Evolutionary conservation across 2,888 invertebrate genomes (phyloP).

Genomic region (Andrena bucephala): DNA sequence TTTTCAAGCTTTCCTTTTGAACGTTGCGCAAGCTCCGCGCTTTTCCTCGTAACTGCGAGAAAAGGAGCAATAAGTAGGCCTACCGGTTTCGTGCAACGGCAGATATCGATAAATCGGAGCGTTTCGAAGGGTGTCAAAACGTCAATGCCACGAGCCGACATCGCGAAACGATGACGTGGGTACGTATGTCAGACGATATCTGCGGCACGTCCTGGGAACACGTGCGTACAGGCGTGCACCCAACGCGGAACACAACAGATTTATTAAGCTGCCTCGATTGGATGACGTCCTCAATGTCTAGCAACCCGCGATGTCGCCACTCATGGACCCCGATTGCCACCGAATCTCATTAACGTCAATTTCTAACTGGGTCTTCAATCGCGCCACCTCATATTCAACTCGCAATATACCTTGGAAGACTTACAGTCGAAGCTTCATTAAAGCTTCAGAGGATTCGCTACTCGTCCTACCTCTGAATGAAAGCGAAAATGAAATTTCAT

Average conservation of each 20-base stretch:
- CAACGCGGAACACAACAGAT: slow-evolving; percentile 42
- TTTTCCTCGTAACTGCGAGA: neutral
- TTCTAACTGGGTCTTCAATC: neutral
- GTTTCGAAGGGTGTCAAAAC: neutral
- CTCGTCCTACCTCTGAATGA: neutral
- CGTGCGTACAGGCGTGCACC: neutral
- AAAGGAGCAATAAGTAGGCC: neutral
- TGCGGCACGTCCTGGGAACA: slow-evolving; percentile 4
- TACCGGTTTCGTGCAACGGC: neutral
- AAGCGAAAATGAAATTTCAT: neutral
- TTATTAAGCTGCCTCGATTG: slow-evolving; percentile 47
- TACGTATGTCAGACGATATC: neutral
- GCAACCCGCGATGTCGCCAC: slow-evolving; percentile 35
- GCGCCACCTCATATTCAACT: neutral
- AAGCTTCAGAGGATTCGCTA: neutral
- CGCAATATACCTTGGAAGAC: neutral
- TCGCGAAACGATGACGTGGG: slow-evolving; percentile 6
- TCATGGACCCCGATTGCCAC: neutral
- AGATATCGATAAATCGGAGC: slow-evolving; percentile 8
- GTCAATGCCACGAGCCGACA: slow-evolving; percentile 13
- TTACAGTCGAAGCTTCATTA: neutral
- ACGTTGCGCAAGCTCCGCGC: no score
- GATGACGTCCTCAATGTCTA: slow-evolving; percentile 31
- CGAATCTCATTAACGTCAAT: neutral
- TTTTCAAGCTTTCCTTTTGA: neutral